Conservation (phyloP, 2,888 invertebrate species). For the Cephus sareptanus region DNA sequence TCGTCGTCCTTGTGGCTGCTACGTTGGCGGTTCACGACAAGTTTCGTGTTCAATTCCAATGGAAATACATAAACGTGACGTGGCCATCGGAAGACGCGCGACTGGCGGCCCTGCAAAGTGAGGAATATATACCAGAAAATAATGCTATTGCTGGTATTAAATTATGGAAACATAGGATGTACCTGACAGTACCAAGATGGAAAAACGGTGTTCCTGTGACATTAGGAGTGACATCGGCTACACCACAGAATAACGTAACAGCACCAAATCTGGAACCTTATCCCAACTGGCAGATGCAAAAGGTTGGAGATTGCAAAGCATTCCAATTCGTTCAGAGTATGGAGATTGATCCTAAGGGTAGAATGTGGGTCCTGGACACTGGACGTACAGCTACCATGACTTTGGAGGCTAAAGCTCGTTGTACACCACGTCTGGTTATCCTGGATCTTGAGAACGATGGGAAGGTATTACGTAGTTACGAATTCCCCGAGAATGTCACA, state of each 20-base stretch:
- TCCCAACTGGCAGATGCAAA: constrained; percentile 79
- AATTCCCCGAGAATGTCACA: constrained; percentile 73
- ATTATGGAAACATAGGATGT: constrained; percentile 75
- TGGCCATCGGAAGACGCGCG: constrained; percentile 73
- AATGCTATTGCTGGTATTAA: constrained; percentile 77
- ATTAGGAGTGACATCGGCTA: constrained; percentile 71
- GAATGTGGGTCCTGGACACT: constrained; percentile 70
- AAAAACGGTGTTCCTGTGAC: constrained; percentile 79
- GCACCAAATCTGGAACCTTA: constrained; percentile 74
- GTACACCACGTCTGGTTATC: constrained; percentile 77
- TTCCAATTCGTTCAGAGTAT: constrained; percentile 82
- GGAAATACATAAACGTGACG: constrained; percentile 77
- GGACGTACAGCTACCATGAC: constrained; percentile 75
- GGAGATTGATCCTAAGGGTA: constrained; percentile 77
- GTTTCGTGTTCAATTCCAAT: constrained; percentile 79
- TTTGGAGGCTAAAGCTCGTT: constrained; percentile 64
- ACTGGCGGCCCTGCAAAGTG: constrained; percentile 69
- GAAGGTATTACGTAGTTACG: constrained; percentile 67
- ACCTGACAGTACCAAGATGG: constrained; percentile 78
- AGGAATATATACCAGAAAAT: constrained; percentile 75
- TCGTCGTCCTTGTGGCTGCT: constrained; percentile 25
- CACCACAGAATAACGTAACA: constrained; percentile 67
- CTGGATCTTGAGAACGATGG: constrained; percentile 74
- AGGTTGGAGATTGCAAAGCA: constrained; percentile 74
- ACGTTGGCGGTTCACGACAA: constrained; percentile 38